Evolutionary conservation across 2,888 invertebrate species (phyloP).

Genomic region (Scrobipalpa costella): DNA sequence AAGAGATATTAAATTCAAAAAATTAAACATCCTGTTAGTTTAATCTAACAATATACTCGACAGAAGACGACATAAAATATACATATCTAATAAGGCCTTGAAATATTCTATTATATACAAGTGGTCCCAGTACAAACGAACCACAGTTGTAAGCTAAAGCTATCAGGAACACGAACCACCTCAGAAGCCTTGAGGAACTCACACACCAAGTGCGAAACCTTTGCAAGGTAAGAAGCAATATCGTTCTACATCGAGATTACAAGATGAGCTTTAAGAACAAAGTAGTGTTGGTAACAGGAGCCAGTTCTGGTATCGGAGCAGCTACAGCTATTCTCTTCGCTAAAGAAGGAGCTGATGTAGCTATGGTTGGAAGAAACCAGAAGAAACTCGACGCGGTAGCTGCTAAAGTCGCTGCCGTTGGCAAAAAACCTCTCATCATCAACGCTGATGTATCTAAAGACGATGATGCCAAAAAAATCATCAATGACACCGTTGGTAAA

Average conservation of each 20-base stretch:
- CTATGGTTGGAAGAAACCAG: conserved; percentile 46
- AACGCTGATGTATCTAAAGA: conserved; percentile 48
- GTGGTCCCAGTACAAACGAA: background rate
- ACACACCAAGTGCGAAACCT: no score
- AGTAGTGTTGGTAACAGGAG: conserved; percentile 48
- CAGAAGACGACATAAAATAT: no score
- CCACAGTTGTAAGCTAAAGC: background rate
- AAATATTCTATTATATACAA: no score
- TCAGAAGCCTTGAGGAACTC: background rate
- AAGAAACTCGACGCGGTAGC: conserved; percentile 40
- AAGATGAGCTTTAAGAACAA: conserved; percentile 40
- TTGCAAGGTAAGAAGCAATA: background rate
- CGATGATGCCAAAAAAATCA: conserved; percentile 39
- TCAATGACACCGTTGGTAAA: conserved; percentile 43
- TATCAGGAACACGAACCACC: background rate
- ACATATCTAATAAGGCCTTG: no score
- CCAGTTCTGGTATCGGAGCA: conserved; percentile 50
- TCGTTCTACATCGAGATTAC: background rate
- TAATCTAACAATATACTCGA: no score
- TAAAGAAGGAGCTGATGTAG: conserved; percentile 46
- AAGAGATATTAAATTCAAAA: no score
- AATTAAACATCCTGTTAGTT: no score
- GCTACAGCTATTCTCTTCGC: conserved; percentile 41
- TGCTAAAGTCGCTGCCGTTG: conserved; percentile 36
- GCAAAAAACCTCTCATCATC: conserved; percentile 39